Evolutionary conservation across 2,888 invertebrate species (phyloP).

Genomic region (Acanthosepion pharaonis): DNA sequence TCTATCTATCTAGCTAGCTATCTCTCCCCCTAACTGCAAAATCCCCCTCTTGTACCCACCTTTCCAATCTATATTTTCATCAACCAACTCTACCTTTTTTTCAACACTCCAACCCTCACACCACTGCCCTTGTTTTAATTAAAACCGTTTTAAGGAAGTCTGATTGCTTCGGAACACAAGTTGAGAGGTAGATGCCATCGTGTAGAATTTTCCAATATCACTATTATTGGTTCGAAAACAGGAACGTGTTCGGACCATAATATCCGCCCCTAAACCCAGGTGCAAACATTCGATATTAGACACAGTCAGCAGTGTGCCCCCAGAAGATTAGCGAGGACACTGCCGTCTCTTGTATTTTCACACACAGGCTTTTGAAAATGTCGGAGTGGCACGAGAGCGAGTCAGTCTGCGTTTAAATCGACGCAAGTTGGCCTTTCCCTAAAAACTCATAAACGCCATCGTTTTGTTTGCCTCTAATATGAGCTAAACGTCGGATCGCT

Average conservation of each 20-base stretch:
- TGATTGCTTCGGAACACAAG: background rate
- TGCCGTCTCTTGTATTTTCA: background rate
- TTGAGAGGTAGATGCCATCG: background rate
- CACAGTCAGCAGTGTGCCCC: conserved; percentile 33
- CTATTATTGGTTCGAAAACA: conserved; percentile 22
- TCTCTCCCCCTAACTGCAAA: too few relatives aligned
- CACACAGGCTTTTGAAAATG: background rate
- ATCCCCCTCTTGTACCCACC: too few relatives aligned
- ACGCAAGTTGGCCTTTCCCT: background rate
- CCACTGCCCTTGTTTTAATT: background rate
- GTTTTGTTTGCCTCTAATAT: conserved; percentile 33
- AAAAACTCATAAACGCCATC: conserved; percentile 9
- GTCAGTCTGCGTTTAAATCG: background rate
- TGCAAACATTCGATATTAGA: conserved; percentile 33
- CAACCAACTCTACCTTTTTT: too few relatives aligned
- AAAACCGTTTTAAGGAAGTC: conserved; percentile 21
- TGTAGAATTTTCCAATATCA: conserved; percentile 23
- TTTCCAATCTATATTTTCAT: too few relatives aligned
- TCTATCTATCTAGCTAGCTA: too few relatives aligned
- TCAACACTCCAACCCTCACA: background rate
- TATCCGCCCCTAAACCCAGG: conserved; percentile 33
- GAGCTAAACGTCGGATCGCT: conserved; percentile 33
- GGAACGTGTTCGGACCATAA: conserved; percentile 22
- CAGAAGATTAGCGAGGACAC: background rate
- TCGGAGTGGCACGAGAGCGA: background rate